Conservation (phyloP, 2,888 invertebrate genomes). For the Colostygia pectinataria region DNA sequence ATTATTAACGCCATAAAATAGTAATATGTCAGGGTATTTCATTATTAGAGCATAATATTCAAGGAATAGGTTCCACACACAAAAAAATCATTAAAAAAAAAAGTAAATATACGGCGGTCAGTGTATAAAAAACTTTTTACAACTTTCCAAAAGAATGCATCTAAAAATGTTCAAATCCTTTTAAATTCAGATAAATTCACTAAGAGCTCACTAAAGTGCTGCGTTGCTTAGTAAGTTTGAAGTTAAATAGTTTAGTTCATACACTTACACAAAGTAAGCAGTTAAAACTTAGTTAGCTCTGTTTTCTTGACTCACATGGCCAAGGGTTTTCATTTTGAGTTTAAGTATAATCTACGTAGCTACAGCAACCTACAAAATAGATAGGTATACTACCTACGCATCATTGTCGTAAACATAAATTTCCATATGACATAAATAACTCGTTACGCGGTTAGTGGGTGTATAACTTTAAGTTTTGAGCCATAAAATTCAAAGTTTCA, state of each 20-base stretch:
- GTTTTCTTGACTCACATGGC: slow-evolving; percentile 6
- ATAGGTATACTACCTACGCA: neutral
- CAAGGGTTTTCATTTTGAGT: slow-evolving; percentile 18
- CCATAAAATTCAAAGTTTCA: slow-evolving; percentile 5
- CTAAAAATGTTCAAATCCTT: slow-evolving; percentile 2
- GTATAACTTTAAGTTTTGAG: slow-evolving; percentile 16
- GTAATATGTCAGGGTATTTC: too few species aligned
- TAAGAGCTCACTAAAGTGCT: slow-evolving; percentile 2
- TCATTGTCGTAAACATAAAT: slow-evolving; percentile 19
- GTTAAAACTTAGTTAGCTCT: slow-evolving; percentile 13
- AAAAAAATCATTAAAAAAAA: too few species aligned
- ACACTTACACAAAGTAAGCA: slow-evolving; percentile 13
- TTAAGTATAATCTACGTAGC: slow-evolving; percentile 3
- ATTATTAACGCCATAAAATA: too few species aligned
- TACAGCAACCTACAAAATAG: slow-evolving; percentile 6
- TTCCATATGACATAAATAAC: slow-evolving; percentile 12
- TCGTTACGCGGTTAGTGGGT: slow-evolving; percentile 11
- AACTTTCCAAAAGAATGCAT: neutral
- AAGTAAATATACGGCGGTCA: too few species aligned
- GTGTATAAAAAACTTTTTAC: neutral
- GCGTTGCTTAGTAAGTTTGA: slow-evolving; percentile 13
- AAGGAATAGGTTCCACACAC: too few species aligned
- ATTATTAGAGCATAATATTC: too few species aligned
- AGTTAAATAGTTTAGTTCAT: slow-evolving; percentile 16
- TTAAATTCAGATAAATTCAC: slow-evolving; percentile 3